A percentile compares a stretch with the other conserved stretches of the same genome.
These are phyloP conservation scores for Lamellibrachia luymesi DNA, from an alignment of 1,140 invertebrate species.

Conservation along the genomic window DNA sequence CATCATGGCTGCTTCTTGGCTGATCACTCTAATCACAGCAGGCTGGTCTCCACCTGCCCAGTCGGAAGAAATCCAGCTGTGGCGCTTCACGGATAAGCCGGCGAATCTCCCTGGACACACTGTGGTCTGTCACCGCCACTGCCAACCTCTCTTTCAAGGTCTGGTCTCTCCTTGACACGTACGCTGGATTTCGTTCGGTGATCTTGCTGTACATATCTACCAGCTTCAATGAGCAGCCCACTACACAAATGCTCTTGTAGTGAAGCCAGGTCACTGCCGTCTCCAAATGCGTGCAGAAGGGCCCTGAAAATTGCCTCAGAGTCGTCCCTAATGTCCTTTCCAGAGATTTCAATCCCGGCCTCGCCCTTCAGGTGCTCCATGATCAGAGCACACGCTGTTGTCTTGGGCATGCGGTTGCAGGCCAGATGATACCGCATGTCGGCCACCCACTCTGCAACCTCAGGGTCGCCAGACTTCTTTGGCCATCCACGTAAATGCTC, in stretches of 20 bases:
- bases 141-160: not conserved
- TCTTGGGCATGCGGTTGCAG: not conserved
- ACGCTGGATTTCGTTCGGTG: not conserved
- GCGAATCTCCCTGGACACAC: too few species aligned
- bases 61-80: too few species aligned
- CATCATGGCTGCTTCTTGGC: too few species aligned
- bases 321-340: not conserved
- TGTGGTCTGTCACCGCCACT: too few species aligned
- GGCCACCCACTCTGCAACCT: not conserved
- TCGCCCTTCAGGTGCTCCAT: not conserved
- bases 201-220: not conserved
- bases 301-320: not conserved
- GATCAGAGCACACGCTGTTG: not conserved
- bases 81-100: too few species aligned
- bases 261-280: not conserved
- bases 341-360: not conserved
- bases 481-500: too few species aligned
- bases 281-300: too few species aligned
- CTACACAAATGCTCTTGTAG: not conserved
- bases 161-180: not conserved
- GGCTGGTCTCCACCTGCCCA: too few species aligned
- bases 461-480: not conserved
- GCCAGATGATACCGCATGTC: not conserved
- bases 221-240: not conserved
- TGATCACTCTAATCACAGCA: too few species aligned